phyloP scores from a whole-genome alignment of 2,113 vertebrate genomes.

The Colistium nudipinnis region DNA sequence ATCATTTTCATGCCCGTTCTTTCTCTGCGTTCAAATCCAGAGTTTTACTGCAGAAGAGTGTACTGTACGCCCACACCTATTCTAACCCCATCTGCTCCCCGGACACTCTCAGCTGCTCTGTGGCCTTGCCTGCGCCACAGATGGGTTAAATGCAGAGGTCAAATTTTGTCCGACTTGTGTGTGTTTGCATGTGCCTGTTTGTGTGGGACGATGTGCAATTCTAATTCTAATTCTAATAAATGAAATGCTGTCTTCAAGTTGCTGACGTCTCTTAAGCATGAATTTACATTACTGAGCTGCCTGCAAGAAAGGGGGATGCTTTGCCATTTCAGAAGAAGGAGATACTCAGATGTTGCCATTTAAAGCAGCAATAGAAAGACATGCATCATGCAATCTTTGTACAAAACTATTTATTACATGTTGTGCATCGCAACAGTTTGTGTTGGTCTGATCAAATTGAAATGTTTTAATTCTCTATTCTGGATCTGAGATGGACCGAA shows the following conservation, averaged over 20 bases:
- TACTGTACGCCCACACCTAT: slow-evolving; percentile 16
- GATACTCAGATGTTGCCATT: slow-evolving; percentile 17
- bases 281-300: slow-evolving; percentile 3
- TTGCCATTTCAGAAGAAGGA: slow-evolving; percentile 17
- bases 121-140: too few relatives aligned
- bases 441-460: not conserved
- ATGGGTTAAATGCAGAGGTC: too few relatives aligned
- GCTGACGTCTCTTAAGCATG: slow-evolving; percentile 30
- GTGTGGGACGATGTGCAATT: too few relatives aligned
- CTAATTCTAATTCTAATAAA: too few relatives aligned
- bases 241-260: slow-evolving; percentile 28
- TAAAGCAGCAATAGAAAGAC: slow-evolving; percentile 6
- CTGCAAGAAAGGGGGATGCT: not conserved
- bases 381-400: not conserved
- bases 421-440: not conserved
- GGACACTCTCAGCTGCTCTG: too few relatives aligned
- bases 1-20: slow-evolving; percentile 15
- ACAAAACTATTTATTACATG: not conserved
- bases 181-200: too few relatives aligned
- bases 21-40: slow-evolving; percentile 18
- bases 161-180: too few relatives aligned
- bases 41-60: slow-evolving; percentile 22
- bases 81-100: too few relatives aligned
- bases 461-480: not conserved
- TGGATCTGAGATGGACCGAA: too few relatives aligned